Base-by-base conservation (phyloP, 2,888 invertebrate species). In the Dasypolia templi region DNA sequence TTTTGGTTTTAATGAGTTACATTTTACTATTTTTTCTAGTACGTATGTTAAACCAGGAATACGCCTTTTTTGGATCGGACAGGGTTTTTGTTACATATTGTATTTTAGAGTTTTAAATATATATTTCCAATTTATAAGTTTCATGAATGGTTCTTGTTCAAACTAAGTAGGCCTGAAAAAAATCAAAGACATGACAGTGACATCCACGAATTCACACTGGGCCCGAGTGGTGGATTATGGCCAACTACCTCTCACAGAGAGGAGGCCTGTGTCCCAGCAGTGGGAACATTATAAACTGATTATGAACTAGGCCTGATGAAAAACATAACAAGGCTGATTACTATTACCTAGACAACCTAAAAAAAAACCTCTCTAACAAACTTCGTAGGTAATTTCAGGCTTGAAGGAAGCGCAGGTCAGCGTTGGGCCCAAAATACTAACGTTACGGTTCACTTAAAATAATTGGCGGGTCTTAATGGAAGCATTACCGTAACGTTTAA, bases 381-480 rank as follows among this genome's bases (percentile, higher is more conserved):
- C 12, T 70, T 79, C 79, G 65, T 46, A 64, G 55, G 55, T 76
- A 79, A 80, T 76, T 76, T 71, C 55, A 68, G 62, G 71, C 55
- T 51, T 64, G 76, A 75, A 64, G 63, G 51, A 76, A 67, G 75
- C 70, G 39, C 42, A 72, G 76, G 76, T 71, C 71, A 76, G 46
- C 44, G 11, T 68, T 62, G 32, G 55, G 51, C 64, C 64, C 56
- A 72, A 72, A 80, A 80, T 61, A 77, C 68, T 79, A 59, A 42
- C 64, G 51, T 62, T 77, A 68, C 68, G 80, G 44, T 55, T 53
- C 80, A 80, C 80, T 80, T 80, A 80, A 80, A 80, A 59, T 80
- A 80, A 80, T 80, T 80, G 80, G 68, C 39, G 58, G 51, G 65
- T 65, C 80, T 76, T 80, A 80, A 76, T 79, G 68, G 64, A 72